Percentiles rank a stretch among this genome's conserved stretches.
phyloP scores from a whole-genome alignment of 2,797 vertebrate genomes.

The Leptatherina wallacei region DNA sequence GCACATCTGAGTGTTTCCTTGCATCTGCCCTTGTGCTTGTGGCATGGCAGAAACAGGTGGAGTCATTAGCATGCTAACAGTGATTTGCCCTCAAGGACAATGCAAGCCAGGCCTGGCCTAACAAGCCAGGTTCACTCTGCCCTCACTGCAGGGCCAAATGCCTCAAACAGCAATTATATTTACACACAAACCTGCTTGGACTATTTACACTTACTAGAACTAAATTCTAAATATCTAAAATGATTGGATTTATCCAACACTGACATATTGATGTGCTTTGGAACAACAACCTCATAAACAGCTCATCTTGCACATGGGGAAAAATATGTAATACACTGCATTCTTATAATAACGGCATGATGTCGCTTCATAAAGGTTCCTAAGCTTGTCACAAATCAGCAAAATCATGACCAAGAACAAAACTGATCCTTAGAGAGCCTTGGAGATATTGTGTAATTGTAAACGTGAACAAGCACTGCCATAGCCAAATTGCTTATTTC shows the following conservation, averaged over 20 bases:
- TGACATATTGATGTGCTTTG: constrained; percentile 23
- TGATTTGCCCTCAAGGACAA: constrained; percentile 79
- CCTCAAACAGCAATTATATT: constrained; percentile 61
- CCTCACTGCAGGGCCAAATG: constrained; percentile 62
- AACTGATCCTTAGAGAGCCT: constrained; percentile 45
- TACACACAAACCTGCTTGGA: constrained; percentile 37
- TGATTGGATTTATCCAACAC: constrained; percentile 14
- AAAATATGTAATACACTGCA: constrained; percentile 33
- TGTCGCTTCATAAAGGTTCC: constrained; percentile 23
- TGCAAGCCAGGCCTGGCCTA: constrained; percentile 70
- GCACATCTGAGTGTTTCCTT: constrained; percentile 54
- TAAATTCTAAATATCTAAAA: constrained; percentile 32
- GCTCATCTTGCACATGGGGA: constrained; percentile 4
- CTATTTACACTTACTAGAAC: constrained; percentile 22
- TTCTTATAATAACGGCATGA: constrained; percentile 30
- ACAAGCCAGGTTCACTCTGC: constrained; percentile 69
- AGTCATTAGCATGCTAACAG: constrained; percentile 81
- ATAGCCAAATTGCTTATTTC: constrained; percentile 43
- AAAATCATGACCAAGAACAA: constrained; percentile 44
- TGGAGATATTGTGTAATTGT: constrained; percentile 39
- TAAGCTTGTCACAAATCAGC: constrained; percentile 37
- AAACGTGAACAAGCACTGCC: constrained; percentile 29
- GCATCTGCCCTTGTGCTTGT: constrained; percentile 73
- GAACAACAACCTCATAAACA: constrained; percentile 26
- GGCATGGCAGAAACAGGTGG: constrained; percentile 77